Evolutionary conservation across 1,140 invertebrate genomes (phyloP).

Genomic region (Drosophila elegans): DNA sequence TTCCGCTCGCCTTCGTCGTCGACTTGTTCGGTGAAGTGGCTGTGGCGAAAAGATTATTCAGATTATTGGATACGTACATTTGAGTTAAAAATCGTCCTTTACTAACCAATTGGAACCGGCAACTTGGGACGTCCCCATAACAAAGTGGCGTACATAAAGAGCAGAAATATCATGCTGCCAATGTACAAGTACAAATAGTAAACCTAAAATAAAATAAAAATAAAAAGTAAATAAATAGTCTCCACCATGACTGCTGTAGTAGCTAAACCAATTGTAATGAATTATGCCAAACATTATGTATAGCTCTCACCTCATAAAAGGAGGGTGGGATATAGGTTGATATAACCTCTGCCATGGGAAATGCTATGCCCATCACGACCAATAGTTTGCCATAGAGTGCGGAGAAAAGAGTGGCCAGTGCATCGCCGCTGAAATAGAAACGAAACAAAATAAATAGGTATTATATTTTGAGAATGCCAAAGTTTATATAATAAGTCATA

Average conservation of each 20-base stretch:
- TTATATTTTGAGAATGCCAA: neutral
- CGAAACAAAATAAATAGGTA: neutral
- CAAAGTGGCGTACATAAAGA: conserved; percentile 93
- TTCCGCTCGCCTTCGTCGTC: conserved; percentile 59
- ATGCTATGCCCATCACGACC: conserved; percentile 96
- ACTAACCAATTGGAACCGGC: conserved; percentile 73
- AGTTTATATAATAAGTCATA: too few relatives aligned
- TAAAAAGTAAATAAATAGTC: neutral
- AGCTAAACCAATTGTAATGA: neutral
- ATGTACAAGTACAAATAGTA: conserved; percentile 96
- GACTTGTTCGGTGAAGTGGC: conserved; percentile 74
- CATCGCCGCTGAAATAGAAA: conserved; percentile 64
- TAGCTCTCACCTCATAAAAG: conserved; percentile 91
- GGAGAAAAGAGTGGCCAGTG: conserved; percentile 91
- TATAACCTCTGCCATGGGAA: conserved; percentile 96
- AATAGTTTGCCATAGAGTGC: conserved; percentile 97
- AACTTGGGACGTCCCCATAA: conserved; percentile 87
- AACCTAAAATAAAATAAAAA: conserved; percentile 85
- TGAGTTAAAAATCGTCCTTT: neutral
- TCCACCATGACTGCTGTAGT: too few relatives aligned
- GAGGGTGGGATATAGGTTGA: conserved; percentile 96
- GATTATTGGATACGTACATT: neutral
- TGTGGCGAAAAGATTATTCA: neutral
- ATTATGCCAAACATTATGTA: neutral
- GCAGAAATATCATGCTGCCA: conserved; percentile 94